Base-by-base conservation (phyloP, 2,888 invertebrate genomes). In the Limnephilus rhombicus region DNA sequence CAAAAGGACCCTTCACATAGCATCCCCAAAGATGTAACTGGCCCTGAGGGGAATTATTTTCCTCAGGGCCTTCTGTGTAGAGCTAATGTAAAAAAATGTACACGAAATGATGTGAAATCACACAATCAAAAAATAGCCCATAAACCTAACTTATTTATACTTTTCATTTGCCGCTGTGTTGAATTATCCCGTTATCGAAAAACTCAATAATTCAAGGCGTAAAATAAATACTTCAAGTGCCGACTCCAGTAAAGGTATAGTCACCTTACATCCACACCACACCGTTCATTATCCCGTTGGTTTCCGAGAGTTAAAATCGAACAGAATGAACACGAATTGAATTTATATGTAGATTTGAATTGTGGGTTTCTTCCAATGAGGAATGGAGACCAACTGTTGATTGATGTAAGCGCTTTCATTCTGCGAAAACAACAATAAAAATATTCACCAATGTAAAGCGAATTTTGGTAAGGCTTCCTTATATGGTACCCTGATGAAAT, bases 391-490 rank as follows among this genome's bases (percentile, higher is more conserved):
- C 15, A 31, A 11, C 13, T 37, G 83, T 34, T 37, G 83, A 83
- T 83, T 83, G 83, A 83, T 83, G 83, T 34, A 37, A 83, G 83
- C 83, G 83, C 83, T 83, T 83, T 37, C 83, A n/a, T 83, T 83
- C 83, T 24, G 83, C 83, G 83, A 83, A 83, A 83, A 83, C 83
- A 83, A 83, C 7, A 83, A 18, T 34, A n/a, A 7, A 68, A 24
- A 68, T n/a, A n/a, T 68, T 68, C 68, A 68, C 68, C n/a, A 68
- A 68, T 68, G 68, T 68, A 68, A 45, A 68, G 68, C 68, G 68
- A 68, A 68, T 68, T 9, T 9, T 24, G 9, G 68, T 24, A 68
- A 9, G 68, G 68, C 24, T 68, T 68, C 68, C 18, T 53, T 53
- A 53, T 53, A 53, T 53, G 53, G 53, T 53, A 18, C 18, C 53